Conservation (phyloP, 2,113 vertebrate species). For the Hippolais icterina region DNA sequence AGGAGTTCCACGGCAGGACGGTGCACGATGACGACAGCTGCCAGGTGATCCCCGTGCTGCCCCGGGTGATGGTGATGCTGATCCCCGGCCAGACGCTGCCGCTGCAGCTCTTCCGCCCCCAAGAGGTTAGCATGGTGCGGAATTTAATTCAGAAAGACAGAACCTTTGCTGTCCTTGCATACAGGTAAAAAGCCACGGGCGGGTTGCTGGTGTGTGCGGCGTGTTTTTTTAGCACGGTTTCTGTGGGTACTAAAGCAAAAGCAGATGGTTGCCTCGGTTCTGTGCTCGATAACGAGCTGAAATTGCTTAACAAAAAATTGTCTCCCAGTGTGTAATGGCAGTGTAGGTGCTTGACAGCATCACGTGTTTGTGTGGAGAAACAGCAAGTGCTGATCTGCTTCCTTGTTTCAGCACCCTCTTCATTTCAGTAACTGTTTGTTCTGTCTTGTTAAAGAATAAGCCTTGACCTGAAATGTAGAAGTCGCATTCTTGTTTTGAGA, state of each 20-base stretch:
- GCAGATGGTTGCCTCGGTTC: not conserved
- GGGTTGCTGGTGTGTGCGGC: not conserved
- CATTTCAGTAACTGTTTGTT: not conserved
- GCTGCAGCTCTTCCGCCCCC: slow-evolving; percentile 91
- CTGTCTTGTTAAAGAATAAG: not conserved
- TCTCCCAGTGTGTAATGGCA: fast-evolving
- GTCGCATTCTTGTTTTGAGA: not conserved
- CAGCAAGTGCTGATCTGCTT: not conserved
- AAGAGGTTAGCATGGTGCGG: slow-evolving; percentile 98
- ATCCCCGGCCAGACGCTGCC: slow-evolving; percentile 95
- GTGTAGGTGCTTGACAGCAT: not conserved
- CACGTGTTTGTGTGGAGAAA: not conserved
- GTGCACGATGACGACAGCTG: slow-evolving; percentile 95
- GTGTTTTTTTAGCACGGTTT: not conserved
- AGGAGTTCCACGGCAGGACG: slow-evolving; percentile 95
- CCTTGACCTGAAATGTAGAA: not conserved
- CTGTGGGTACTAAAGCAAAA: not conserved
- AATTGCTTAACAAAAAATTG: not conserved
- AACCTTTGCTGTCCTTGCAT: slow-evolving; percentile 95
- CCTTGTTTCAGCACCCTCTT: not conserved
- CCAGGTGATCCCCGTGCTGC: slow-evolving; percentile 90
- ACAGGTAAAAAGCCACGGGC: slow-evolving; percentile 79
- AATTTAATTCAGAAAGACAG: slow-evolving; percentile 91
- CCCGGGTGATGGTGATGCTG: slow-evolving; percentile 88
- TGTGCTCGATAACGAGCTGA: not conserved